phyloP scores from a whole-genome alignment of 2,113 vertebrate species.

The Corythoichthys haematopterus region DNA sequence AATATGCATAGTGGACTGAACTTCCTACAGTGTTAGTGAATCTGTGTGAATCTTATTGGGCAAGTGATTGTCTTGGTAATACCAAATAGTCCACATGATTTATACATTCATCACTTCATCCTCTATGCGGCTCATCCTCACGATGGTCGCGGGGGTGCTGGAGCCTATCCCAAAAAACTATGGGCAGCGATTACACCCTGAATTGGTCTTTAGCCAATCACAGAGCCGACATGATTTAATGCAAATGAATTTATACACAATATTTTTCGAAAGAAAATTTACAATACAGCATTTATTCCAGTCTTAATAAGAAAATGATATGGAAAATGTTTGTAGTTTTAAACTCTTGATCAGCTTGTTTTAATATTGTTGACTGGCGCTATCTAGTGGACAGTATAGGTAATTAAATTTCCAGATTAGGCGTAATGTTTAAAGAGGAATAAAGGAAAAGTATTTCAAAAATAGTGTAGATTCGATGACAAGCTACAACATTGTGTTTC shows the following conservation, averaged over 20 bases:
- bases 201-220: too few species aligned
- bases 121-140: too few species aligned
- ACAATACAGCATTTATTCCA: not conserved
- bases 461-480: too few species aligned
- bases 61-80: not conserved
- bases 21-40: not conserved
- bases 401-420: too few species aligned
- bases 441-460: too few species aligned
- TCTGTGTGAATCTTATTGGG: not conserved
- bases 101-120: too few species aligned
- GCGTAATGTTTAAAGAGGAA: too few species aligned
- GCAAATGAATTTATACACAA: not conserved
- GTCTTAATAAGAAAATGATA: not conserved
- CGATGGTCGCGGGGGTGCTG: too few species aligned
- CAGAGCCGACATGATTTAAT: not conserved
- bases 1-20: not conserved
- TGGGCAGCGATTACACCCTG: too few species aligned
- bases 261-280: not conserved
- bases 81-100: too few species aligned
- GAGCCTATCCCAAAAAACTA: too few species aligned
- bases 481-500: too few species aligned
- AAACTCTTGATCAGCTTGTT: not conserved
- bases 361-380: slow-evolving; percentile 37
- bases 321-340: not conserved
- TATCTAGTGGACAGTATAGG: slow-evolving; percentile 44